phyloP scores from a whole-genome alignment of 2,888 invertebrate species.

The Sminthurinus aureus region DNA sequence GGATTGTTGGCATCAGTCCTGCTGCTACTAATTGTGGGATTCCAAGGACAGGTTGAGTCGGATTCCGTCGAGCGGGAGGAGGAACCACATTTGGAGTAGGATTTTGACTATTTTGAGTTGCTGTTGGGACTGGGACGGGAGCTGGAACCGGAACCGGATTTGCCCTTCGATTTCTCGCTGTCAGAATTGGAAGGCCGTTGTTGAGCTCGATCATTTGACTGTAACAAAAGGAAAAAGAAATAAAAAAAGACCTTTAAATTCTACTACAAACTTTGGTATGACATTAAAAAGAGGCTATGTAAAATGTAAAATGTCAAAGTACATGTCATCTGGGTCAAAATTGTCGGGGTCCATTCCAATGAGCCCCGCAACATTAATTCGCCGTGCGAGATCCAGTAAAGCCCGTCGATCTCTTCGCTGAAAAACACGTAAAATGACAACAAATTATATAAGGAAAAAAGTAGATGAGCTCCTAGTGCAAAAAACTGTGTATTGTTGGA shows the following conservation, averaged over 20 bases:
- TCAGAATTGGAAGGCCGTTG: constrained; percentile 33
- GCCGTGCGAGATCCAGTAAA: constrained; percentile 19
- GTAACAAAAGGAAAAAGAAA: too few relatives aligned
- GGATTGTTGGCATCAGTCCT: constrained; percentile 26
- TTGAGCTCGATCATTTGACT: constrained; percentile 37
- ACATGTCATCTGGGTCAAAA: constrained; percentile 35
- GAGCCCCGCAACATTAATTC: constrained; percentile 26
- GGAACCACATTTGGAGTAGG: not conserved
- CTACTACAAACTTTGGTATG: too few relatives aligned
- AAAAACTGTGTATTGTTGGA: too few relatives aligned
- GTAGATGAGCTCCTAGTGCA: too few relatives aligned
- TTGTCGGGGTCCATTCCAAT: constrained; percentile 23
- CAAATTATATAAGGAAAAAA: too few relatives aligned
- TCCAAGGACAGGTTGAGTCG: constrained; percentile 11
- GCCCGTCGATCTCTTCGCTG: constrained; percentile 25
- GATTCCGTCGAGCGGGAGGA: not conserved
- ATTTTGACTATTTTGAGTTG: not conserved
- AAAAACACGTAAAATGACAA: not conserved
- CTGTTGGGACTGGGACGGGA: not conserved
- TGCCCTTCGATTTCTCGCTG: not conserved
- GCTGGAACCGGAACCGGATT: not conserved
- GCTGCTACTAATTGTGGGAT: constrained; percentile 36
- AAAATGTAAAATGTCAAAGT: too few relatives aligned
- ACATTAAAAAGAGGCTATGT: too few relatives aligned
- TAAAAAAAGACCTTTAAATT: too few relatives aligned